Conservation (phyloP, 1,140 invertebrate genomes). For the Macrobrachium rosenbergii region DNA sequence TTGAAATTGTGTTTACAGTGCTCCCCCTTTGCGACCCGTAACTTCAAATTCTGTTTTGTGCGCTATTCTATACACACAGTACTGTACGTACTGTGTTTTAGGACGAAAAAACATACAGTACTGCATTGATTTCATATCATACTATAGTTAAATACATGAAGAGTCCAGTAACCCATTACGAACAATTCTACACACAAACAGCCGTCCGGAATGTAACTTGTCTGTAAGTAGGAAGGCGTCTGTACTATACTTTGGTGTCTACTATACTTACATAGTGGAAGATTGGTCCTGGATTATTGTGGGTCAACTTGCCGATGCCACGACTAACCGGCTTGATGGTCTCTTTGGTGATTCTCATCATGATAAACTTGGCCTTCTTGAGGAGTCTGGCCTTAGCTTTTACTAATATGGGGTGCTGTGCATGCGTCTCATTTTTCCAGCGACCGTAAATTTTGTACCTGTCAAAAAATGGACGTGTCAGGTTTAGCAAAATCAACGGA, state of each 20-base stretch:
- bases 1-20: no score
- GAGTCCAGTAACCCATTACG: no score
- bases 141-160: no score
- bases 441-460: conserved; percentile 69
- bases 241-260: background rate
- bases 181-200: no score
- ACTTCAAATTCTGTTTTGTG: no score
- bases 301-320: conserved; percentile 95
- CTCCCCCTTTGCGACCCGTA: no score
- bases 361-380: conserved; percentile 94
- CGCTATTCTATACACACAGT: no score
- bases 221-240: no score
- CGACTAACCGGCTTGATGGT: conserved; percentile 97
- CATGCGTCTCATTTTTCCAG: conserved; percentile 93
- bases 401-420: conserved; percentile 85
- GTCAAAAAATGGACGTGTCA: background rate
- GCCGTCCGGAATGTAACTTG: no score
- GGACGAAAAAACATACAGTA: no score
- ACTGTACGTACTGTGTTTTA: no score
- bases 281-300: conserved; percentile 93
- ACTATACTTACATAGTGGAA: conserved; percentile 90
- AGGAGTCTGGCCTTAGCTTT: conserved; percentile 86
- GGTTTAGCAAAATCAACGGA: background rate
- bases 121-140: no score
- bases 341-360: conserved; percentile 98